phyloP scores from a whole-genome alignment of 2,113 vertebrate species.

The Empidonax traillii region DNA sequence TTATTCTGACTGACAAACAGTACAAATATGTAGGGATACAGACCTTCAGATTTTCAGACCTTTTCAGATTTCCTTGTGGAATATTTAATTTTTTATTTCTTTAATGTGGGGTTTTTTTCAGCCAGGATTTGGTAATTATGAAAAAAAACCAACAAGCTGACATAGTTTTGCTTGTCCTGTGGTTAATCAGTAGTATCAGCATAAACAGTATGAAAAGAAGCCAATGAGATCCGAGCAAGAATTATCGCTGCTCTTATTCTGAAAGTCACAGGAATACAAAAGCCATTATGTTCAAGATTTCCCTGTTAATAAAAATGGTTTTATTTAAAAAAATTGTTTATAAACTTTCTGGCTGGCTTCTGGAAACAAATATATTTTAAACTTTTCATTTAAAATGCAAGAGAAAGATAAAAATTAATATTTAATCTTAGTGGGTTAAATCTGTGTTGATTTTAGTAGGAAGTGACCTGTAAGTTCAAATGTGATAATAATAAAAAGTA shows the following conservation, averaged over 20 bases:
- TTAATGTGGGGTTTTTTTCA: not conserved
- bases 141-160: rapidly evolving
- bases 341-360: not conserved
- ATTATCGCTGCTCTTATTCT: not conserved
- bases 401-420: not conserved
- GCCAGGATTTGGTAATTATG: not conserved
- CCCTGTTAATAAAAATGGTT: not conserved
- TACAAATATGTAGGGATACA: not conserved
- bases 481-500: not conserved
- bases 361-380: not conserved
- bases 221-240: not conserved
- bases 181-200: not conserved
- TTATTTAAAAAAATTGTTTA: not conserved
- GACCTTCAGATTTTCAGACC: not conserved
- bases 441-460: not conserved
- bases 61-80: not conserved
- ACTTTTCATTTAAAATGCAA: conserved; percentile 22
- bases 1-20: not conserved
- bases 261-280: not conserved
- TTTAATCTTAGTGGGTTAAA: not conserved
- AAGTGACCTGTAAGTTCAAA: not conserved
- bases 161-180: not conserved
- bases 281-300: not conserved
- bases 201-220: not conserved
- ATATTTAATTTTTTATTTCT: not conserved